phyloP scores from a whole-genome alignment of 2,888 invertebrate species.

The Cerastis leucographa region DNA sequence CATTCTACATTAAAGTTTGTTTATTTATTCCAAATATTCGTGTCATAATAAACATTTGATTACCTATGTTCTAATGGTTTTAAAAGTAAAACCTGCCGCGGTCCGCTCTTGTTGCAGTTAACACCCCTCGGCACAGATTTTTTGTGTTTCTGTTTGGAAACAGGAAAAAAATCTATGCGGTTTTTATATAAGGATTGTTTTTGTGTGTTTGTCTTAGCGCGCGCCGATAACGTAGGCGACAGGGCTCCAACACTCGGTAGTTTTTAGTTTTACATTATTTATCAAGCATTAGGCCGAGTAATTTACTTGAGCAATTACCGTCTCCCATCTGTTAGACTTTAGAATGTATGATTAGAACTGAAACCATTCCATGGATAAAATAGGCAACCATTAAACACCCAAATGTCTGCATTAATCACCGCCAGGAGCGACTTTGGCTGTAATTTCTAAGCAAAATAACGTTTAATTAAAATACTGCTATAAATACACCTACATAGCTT shows the following conservation, averaged over 20 bases:
- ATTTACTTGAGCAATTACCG: constrained; percentile 22
- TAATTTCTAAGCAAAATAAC: constrained; percentile 30
- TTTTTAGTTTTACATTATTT: constrained; percentile 29
- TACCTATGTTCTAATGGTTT: constrained; percentile 48
- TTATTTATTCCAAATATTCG: constrained; percentile 40
- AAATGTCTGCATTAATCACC: constrained; percentile 38
- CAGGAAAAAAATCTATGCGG: constrained; percentile 79
- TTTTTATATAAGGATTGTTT: constrained; percentile 82
- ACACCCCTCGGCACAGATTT: constrained; percentile 80
- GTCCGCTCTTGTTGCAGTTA: constrained; percentile 78
- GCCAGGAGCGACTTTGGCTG: constrained; percentile 4
- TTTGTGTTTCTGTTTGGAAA: constrained; percentile 80
- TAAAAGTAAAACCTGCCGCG: constrained; percentile 69
- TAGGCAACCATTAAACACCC: constrained; percentile 27
- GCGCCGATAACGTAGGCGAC: constrained; percentile 78
- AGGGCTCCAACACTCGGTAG: constrained; percentile 53
- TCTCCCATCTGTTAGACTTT: constrained; percentile 7
- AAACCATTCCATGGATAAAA: constrained; percentile 14
- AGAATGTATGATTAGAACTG: not conserved
- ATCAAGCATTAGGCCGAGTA: constrained; percentile 13
- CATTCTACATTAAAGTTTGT: constrained; percentile 18
- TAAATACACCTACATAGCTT: constrained; percentile 29
- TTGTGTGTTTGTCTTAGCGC: constrained; percentile 87
- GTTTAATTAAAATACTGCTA: constrained; percentile 35
- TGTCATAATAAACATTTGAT: constrained; percentile 47